phyloP scores from a whole-genome alignment of 2,888 invertebrate species.

The Drosophila falleni region DNA sequence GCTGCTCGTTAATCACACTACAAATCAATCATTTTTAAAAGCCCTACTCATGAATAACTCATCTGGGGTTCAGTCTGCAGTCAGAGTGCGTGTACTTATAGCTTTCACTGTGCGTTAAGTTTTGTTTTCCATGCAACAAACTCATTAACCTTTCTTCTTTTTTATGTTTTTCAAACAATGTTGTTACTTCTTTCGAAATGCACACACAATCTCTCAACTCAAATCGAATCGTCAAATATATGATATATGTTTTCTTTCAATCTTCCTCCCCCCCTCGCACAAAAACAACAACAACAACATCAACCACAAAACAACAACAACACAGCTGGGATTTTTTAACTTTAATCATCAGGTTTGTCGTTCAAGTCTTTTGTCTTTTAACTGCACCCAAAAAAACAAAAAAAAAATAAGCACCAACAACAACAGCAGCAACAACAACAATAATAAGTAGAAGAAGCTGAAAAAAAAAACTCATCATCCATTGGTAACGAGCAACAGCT shows the following conservation, averaged over 20 bases:
- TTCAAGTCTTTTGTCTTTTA: constrained; percentile 84
- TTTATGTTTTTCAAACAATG: constrained; percentile 6
- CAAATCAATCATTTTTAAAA: constrained; percentile 13
- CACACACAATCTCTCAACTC: constrained; percentile 20
- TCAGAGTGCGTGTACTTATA: constrained; percentile 13
- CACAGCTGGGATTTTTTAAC: constrained; percentile 85
- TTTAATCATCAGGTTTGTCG: constrained; percentile 85
- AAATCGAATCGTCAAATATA: constrained; percentile 31
- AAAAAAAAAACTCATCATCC: constrained; percentile 43
- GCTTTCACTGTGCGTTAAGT: constrained; percentile 50
- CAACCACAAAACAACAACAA: constrained; percentile 39
- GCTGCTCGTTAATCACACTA: neutral
- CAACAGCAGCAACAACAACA: constrained; percentile 24
- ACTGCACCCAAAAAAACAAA: constrained; percentile 40
- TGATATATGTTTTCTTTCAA: constrained; percentile 28
- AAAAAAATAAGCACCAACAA: constrained; percentile 12
- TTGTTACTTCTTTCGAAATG: constrained; percentile 35
- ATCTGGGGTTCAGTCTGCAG: neutral
- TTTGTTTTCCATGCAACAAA: constrained; percentile 35
- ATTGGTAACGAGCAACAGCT: constrained; percentile 43
- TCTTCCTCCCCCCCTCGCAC: constrained; percentile 26
- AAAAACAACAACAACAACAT: constrained; percentile 29
- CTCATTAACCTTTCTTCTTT: constrained; percentile 58
- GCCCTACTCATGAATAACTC: constrained; percentile 1
- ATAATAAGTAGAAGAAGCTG: constrained; percentile 31